Evolutionary conservation across 1,140 invertebrate species (phyloP), one percentile per base, ranked within the genome.

Genomic region (Brachionus rotundiformis): DNA sequence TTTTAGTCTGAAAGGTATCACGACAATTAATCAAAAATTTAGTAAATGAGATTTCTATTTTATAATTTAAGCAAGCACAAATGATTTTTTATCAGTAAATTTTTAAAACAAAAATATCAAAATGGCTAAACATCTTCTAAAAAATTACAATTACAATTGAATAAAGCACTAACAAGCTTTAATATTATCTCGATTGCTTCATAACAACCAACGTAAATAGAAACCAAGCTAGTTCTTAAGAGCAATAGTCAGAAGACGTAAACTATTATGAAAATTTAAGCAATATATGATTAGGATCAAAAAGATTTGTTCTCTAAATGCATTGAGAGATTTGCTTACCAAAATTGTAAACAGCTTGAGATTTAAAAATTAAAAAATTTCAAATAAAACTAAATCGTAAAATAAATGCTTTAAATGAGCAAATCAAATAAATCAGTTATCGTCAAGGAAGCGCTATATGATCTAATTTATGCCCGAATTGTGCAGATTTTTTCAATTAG

Each of bases 291-390:
- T 49, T 49, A 54, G 47, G 19, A 54, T 25, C 16, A 54, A 54
- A 54, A 54, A 54, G 16, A 54, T 54, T 54, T 54, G 47, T 54
- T 54, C 19, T 54, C 47, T 25, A 54, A 54, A 54, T 54, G 47
- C 47, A 54, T 54, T 39, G 36, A 39, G 13, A 39, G 36, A 39
- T 39, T 39, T 49, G 13, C 16, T 54, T 25, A 41, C 19, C n/a
- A 54, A 54, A n/a, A 54, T 54, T 23, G 47, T 54, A 54, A 54
- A 54, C 47, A 54, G 47, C 47, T 54, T 54, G 47, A 54, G 19
- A 19, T 54, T 0, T 7, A 54, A 54, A 54, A 23, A 54, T 54
- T 54, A 0, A 54, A 54, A 54, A 54, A 54, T 54, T 54, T 54
- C 47, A 54, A 54, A 54, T 19, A 54, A 54, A 54, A 54, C 19